phyloP scores from a whole-genome alignment of 2,888 invertebrate species.

The Megastigmus dorsalis region DNA sequence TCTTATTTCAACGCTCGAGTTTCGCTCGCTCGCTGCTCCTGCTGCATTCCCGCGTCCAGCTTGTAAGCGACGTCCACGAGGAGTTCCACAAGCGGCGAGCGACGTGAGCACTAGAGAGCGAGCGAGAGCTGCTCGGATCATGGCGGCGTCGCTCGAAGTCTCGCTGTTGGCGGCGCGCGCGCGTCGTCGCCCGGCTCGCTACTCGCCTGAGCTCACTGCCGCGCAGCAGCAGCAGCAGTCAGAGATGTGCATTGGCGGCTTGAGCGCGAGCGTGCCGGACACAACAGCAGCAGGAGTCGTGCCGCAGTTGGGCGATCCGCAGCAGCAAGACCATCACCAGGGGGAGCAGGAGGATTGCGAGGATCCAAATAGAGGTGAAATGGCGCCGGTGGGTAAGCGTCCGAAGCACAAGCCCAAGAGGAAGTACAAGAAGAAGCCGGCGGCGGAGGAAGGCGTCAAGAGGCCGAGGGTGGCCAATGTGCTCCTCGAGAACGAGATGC shows the following conservation, averaged over 20 bases:
- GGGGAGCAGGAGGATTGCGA: background rate
- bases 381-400: slow-evolving; percentile 35
- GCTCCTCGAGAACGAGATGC: slow-evolving; percentile 51
- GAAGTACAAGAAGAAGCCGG: slow-evolving; percentile 28
- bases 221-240: slow-evolving; percentile 32
- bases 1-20: too few species aligned
- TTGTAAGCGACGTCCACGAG: background rate
- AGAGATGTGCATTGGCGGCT: slow-evolving; percentile 42
- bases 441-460: slow-evolving; percentile 11
- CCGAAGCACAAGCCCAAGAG: slow-evolving; percentile 28
- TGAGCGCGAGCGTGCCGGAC: too few species aligned
- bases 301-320: too few species aligned
- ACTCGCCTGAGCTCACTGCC: slow-evolving; percentile 43
- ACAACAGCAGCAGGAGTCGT: too few species aligned
- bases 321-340: background rate
- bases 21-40: background rate
- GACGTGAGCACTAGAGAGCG: background rate
- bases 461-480: slow-evolving; percentile 50
- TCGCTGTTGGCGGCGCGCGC: slow-evolving; percentile 42
- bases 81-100: background rate
- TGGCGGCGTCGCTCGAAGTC: slow-evolving; percentile 49
- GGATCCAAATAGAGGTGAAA: slow-evolving; percentile 1
- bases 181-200: slow-evolving; percentile 51
- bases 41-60: background rate
- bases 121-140: background rate